phyloP scores from a whole-genome alignment of 2,888 invertebrate species.

The Philaethria dido region DNA sequence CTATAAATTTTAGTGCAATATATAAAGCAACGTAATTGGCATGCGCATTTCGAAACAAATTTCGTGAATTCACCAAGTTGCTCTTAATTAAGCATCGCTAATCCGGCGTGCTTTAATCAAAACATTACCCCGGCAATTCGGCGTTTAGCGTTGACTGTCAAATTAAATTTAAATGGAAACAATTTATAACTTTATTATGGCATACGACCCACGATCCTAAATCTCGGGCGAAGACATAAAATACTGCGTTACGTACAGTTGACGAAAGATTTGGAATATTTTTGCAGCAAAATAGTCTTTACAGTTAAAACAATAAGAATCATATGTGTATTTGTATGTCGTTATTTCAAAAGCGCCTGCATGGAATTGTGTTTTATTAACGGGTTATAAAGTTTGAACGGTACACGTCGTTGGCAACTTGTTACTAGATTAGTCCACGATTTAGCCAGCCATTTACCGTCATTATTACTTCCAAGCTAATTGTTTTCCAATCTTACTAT shows the following conservation, averaged over 20 bases:
- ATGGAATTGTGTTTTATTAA: conserved; percentile 82
- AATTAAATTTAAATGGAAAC: conserved; percentile 82
- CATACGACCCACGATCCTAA: conserved; percentile 72
- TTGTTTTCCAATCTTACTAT: conserved; percentile 72
- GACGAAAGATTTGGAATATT: conserved; percentile 25
- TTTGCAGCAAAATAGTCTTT: conserved; percentile 32
- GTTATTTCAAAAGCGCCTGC: conserved; percentile 68
- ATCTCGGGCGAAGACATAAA: conserved; percentile 76
- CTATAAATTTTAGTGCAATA: conserved; percentile 4
- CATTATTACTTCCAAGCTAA: conserved; percentile 70
- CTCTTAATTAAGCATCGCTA: conserved; percentile 56
- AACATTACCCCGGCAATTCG: conserved; percentile 65
- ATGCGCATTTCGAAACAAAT: conserved; percentile 34
- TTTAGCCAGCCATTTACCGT: conserved; percentile 63
- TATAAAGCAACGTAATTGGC: conserved; percentile 19
- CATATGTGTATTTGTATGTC: conserved; percentile 31
- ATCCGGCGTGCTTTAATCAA: conserved; percentile 71
- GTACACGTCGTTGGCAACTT: conserved; percentile 77
- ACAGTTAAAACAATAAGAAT: conserved; percentile 32
- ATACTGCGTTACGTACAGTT: conserved; percentile 64
- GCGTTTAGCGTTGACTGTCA: conserved; percentile 75
- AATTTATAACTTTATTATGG: conserved; percentile 81
- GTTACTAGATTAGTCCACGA: conserved; percentile 67
- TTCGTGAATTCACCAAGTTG: conserved; percentile 37
- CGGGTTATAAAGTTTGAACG: conserved; percentile 77